phyloP scores from a whole-genome alignment of 35 echinoderm and acorn worm genomes.

The Ophiothrix spiculata region DNA sequence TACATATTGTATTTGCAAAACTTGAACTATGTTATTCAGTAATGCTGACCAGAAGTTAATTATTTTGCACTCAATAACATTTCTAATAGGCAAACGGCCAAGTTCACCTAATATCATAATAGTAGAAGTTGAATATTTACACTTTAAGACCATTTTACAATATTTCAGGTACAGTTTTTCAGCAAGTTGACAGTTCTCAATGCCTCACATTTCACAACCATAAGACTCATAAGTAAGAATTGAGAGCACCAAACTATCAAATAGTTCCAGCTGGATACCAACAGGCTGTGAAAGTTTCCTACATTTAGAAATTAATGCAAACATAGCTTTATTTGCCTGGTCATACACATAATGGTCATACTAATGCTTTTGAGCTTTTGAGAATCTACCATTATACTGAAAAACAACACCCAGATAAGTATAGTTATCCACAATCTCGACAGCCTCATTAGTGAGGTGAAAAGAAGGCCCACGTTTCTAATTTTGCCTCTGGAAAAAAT shows the following conservation, averaged over 20 bases:
- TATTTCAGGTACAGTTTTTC: background rate
- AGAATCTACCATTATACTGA: background rate
- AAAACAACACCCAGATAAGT: background rate
- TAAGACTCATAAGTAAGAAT: too few relatives aligned
- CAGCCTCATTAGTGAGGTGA: background rate
- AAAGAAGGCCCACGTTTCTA: too few relatives aligned
- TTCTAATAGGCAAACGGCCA: background rate
- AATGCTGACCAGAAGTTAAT: background rate
- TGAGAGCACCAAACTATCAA: too few relatives aligned
- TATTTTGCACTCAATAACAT: background rate
- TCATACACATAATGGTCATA: too few relatives aligned
- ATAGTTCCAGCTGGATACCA: background rate
- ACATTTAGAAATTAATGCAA: background rate
- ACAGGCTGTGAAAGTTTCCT: background rate
- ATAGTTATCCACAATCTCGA: background rate
- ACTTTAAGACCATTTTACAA: too few relatives aligned
- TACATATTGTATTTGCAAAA: background rate
- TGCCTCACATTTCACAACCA: background rate
- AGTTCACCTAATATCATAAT: background rate
- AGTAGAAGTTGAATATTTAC: background rate
- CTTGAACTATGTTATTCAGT: background rate
- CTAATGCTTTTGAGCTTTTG: background rate
- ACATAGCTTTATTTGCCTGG: background rate
- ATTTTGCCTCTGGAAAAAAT: background rate
- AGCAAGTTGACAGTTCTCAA: background rate